phyloP scores from a whole-genome alignment of 2,888 invertebrate species.

The Dicyrtoma fusca region DNA sequence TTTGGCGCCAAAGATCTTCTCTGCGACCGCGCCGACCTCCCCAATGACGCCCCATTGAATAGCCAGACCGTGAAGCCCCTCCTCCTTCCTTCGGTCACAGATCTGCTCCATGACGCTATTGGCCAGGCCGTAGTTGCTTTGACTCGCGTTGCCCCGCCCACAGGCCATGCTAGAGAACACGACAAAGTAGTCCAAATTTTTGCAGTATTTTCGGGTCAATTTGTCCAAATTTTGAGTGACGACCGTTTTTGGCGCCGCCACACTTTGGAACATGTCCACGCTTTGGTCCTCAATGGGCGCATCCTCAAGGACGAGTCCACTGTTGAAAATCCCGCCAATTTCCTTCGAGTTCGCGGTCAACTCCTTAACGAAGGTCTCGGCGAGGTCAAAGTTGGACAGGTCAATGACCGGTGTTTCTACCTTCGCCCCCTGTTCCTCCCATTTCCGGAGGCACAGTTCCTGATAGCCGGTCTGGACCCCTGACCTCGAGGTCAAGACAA shows the following conservation, averaged over 20 bases:
- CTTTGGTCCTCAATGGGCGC: conserved; percentile 66
- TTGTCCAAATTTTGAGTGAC: conserved; percentile 78
- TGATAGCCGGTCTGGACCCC: too few species aligned
- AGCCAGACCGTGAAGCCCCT: conserved; percentile 77
- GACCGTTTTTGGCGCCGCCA: conserved; percentile 75
- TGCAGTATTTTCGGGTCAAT: conserved; percentile 66
- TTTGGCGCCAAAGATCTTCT: too few species aligned
- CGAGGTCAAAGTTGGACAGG: neutral
- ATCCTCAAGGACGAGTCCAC: conserved; percentile 68
- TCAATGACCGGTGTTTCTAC: conserved; percentile 1
- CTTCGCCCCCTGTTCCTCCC: conserved; percentile 6
- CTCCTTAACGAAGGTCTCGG: neutral
- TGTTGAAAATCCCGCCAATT: conserved; percentile 87
- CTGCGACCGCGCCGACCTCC: too few species aligned
- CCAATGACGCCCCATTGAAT: conserved; percentile 80
- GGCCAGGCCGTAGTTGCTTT: conserved; percentile 87
- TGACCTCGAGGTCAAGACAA: conserved; percentile 35
- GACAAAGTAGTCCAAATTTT: conserved; percentile 72
- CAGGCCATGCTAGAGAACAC: conserved; percentile 90
- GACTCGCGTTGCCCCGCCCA: conserved; percentile 90
- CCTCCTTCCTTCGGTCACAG: conserved; percentile 72
- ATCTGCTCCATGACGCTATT: conserved; percentile 90
- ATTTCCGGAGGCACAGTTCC: conserved; percentile 26
- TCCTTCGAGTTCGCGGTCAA: conserved; percentile 68
- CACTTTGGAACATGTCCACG: conserved; percentile 69